These are phyloP conservation scores for Cyanoderma ruficeps DNA, from an alignment of 2,113 vertebrate genomes.

Conservation along the genomic window DNA sequence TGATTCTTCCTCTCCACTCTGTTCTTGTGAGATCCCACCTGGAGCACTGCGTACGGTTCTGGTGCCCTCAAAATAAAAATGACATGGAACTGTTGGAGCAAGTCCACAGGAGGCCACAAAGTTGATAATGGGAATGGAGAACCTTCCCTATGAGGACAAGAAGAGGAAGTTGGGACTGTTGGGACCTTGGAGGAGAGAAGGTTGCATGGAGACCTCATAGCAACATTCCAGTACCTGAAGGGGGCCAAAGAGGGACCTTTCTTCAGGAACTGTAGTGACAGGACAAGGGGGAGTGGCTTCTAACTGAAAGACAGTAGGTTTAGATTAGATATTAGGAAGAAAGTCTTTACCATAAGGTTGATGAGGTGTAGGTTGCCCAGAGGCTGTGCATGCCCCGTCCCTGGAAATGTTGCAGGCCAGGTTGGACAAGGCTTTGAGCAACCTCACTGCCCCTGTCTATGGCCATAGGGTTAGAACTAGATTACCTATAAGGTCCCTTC, in stretches of 20 bases:
- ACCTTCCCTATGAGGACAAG: too few relatives aligned
- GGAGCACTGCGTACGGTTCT: rapidly evolving
- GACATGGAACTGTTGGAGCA: not conserved
- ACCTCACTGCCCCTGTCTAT: not conserved
- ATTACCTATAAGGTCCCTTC: not conserved
- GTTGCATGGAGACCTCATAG: not conserved
- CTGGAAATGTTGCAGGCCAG: not conserved
- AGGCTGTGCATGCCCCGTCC: too few relatives aligned
- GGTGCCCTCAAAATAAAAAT: not conserved
- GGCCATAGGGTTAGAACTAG: not conserved
- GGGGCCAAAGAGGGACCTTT: not conserved
- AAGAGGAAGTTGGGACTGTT: not conserved
- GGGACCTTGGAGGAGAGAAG: not conserved
- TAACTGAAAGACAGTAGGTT: not conserved
- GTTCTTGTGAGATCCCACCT: not conserved
- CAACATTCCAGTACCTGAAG: not conserved
- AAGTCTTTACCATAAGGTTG: not conserved
- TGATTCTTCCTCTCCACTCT: not conserved
- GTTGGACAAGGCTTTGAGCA: not conserved
- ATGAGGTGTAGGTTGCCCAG: not conserved
- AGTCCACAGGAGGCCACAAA: rapidly evolving
- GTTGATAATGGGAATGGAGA: not conserved
- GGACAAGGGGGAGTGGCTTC: not conserved
- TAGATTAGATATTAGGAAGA: not conserved
- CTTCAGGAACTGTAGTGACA: not conserved